Evolutionary conservation across 2,797 vertebrate species (phyloP), one percentile per base, ranked within the genome.

Genomic region (Limosa lapponica): DNA sequence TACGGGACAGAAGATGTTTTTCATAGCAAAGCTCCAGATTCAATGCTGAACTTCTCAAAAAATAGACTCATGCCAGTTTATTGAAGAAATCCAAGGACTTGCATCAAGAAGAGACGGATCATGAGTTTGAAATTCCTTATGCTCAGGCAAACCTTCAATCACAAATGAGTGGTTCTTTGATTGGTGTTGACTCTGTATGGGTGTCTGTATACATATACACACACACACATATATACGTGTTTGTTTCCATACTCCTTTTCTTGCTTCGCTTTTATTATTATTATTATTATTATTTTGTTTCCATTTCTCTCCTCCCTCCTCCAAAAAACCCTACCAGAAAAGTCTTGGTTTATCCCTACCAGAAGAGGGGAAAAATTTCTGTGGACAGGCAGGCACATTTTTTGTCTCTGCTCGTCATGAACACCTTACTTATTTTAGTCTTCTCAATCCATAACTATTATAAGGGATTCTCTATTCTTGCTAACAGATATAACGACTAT

Each of bases 181-280:
- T 22, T 71, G 16, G 2, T 55, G 25, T 27, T 58, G 13, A 41
- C 24, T 72, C 12, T 9, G 7, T 49, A 49, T 5, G 15, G 5
- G 7, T 41, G 6, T 30, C 16, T 69, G 6, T 37, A 10, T 41
- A 4, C n/a, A 2, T 51, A 1, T 2, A 2, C 8, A 6, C 0
- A 11, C 4, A 4, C 3, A 8, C 1, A 43, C 3, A 44, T 14
- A 43, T 0, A 16, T 0, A 2, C 6, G 9, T 36, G 14, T 30
- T 48, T 78, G 25, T 79, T 90, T 58, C 49, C 4, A 22, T 32
- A 1, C 0, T 5, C 5, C 15, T 83, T 62, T 39, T 14, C 12
- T 15, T 46, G 6, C 5, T 20, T 66, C 17, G 22, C 0, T 11
- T 64, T 75, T 65, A n/a, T n/a, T n/a, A n/a, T n/a, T n/a, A n/a